phyloP scores from a whole-genome alignment of 1,140 invertebrate genomes.

The Drosophila pectinifera region DNA sequence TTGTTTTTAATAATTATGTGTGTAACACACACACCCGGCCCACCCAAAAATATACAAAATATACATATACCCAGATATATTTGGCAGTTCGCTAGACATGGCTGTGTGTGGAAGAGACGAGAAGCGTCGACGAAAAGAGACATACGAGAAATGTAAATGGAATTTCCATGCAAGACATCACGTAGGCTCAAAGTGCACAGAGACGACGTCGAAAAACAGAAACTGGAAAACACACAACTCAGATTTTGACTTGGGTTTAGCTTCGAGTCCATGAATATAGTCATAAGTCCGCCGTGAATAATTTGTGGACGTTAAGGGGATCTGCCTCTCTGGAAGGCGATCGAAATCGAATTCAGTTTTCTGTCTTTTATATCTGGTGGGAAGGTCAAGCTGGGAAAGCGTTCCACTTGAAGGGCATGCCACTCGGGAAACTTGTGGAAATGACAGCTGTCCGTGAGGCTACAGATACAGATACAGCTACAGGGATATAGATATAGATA shows the following conservation, averaged over 20 bases:
- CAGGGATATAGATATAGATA: too few species aligned
- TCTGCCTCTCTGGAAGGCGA: not conserved
- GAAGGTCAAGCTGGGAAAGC: slow-evolving; percentile 17
- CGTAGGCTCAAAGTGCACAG: slow-evolving; percentile 59
- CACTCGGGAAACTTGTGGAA: slow-evolving; percentile 16
- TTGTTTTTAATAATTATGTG: slow-evolving; percentile 26
- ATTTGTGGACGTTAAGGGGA: not conserved
- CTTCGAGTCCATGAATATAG: slow-evolving; percentile 29
- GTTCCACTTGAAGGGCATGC: slow-evolving; percentile 11
- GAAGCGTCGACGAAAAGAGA: not conserved
- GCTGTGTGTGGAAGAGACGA: slow-evolving; percentile 5
- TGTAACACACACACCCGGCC: too few species aligned
- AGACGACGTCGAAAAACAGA: slow-evolving; percentile 21
- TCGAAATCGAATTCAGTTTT: slow-evolving; percentile 5
- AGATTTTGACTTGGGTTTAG: slow-evolving; percentile 13
- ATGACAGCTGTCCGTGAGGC: slow-evolving; percentile 34
- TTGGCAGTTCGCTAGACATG: slow-evolving; percentile 22
- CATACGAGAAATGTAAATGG: slow-evolving; percentile 57
- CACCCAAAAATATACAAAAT: slow-evolving; percentile 13
- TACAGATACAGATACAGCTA: slow-evolving; percentile 9
- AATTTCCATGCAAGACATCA: slow-evolving; percentile 70
- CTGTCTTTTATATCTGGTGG: not conserved
- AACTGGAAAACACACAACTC: slow-evolving; percentile 34
- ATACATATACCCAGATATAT: slow-evolving; percentile 8
- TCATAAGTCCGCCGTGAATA: slow-evolving; percentile 18